Evolutionary conservation across 2,113 vertebrate genomes (phyloP), one percentile per base, ranked within the genome.

Genomic region (Stictonetta naevosa): DNA sequence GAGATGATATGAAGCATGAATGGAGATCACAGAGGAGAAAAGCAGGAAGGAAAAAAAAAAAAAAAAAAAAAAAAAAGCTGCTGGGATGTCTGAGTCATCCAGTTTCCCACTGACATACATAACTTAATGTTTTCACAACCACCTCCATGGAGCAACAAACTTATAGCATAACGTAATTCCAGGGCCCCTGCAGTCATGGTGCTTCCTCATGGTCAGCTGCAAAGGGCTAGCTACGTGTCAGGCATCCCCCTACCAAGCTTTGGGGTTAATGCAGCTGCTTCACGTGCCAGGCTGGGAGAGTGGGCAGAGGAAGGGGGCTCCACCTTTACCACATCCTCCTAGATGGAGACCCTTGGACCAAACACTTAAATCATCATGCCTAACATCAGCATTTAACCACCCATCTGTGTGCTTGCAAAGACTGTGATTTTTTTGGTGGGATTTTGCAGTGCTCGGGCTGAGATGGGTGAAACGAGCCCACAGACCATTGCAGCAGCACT

Each of bases 41-140:
- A 75, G 62, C 5, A 33, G 52, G 68, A 6, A 17, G 26, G 11
- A 22, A 25, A 25, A 12, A 40, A 40, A 40, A 40, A 40, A 40
- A 40, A 40, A 40, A 40, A 38, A 50, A 50, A 29, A 53, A 56
- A 53, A n/a, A 68, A 74, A 62, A 33, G 46, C 86, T 77, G 31
- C 86, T 64, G 94, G 92, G 58, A 80, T 53, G 58, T 62, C 62
- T 40, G 89, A 92, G 60, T 88, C 92, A 81, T 20, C 36, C 44
- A 6, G 20, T 53, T 76, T 73, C 64, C 69, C 75, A 55, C 66
- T 50, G 59, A 33, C 82, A 92, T 8, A 53, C 40, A 31, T 2
- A 76, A 38, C 53, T 76, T 19, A 0, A 5, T 48, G 83, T 77
- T 59, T 63, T 38, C 83, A 53, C 69, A 64, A n/a, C n/a, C 66